A percentile compares a stretch with the other conserved stretches of the same genome.
phyloP scores from a whole-genome alignment of 2,888 invertebrate species.

The Syrista parreyssii region DNA sequence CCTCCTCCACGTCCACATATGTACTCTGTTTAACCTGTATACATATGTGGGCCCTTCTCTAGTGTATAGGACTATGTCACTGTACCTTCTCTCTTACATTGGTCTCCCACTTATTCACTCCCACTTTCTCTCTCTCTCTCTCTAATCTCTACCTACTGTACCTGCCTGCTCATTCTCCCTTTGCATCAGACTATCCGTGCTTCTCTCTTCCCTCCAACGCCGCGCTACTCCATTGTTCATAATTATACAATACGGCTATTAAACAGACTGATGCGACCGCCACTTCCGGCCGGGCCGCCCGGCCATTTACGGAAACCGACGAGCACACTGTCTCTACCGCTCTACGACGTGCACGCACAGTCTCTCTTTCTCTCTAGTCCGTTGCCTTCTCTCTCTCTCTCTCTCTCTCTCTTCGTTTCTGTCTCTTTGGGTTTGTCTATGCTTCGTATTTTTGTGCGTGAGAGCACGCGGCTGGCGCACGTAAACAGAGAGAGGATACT shows the following conservation, averaged over 20 bases:
- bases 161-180: neutral
- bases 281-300: conserved; percentile 57
- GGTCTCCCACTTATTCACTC: conserved; percentile 25
- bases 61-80: neutral
- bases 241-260: conserved; percentile 67
- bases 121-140: conserved; percentile 23
- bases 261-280: conserved; percentile 66
- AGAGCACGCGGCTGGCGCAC: neutral
- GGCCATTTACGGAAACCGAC: conserved; percentile 58
- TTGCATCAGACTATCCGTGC: conserved; percentile 6
- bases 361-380: conserved; percentile 15
- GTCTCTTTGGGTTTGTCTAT: neutral
- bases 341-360: conserved; percentile 20
- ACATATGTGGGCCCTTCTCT: neutral
- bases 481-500: neutral
- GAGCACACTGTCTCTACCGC: conserved; percentile 44
- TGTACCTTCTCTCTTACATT: neutral
- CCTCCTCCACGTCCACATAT: neutral
- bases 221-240: conserved; percentile 55
- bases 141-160: conserved; percentile 15
- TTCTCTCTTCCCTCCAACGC: conserved; percentile 35
- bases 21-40: neutral
- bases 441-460: neutral
- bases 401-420: conserved; percentile 18
- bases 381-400: conserved; percentile 10